A percentile compares a stretch with the other conserved stretches of the same genome.
phyloP scores from a whole-genome alignment of 1,140 invertebrate genomes.

The Brachionus plicatilis region DNA sequence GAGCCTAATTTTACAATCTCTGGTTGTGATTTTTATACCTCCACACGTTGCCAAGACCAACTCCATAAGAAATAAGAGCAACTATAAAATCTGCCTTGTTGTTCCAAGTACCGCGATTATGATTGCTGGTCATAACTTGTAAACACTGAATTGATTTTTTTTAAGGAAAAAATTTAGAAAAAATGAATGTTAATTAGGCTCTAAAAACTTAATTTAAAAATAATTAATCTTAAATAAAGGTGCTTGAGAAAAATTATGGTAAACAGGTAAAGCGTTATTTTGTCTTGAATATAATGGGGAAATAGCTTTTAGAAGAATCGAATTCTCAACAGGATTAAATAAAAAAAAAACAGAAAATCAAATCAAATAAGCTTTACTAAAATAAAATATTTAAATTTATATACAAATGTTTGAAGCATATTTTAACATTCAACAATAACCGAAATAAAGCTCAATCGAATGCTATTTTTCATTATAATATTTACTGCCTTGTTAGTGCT shows the following conservation, averaged over 20 bases:
- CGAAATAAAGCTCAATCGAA: not conserved
- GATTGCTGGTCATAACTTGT: not conserved
- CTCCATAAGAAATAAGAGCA: slow-evolving; percentile 52
- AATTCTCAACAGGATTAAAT: not conserved
- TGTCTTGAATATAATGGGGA: not conserved
- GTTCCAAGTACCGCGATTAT: slow-evolving; percentile 51
- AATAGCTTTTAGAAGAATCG: not conserved
- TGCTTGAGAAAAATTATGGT: not conserved
- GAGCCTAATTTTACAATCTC: not conserved
- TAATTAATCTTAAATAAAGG: not conserved
- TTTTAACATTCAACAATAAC: not conserved
- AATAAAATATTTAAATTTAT: not conserved
- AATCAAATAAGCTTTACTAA: not conserved
- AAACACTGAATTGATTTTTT: not conserved
- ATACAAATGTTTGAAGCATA: not conserved
- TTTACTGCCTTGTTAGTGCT: not conserved
- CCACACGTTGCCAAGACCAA: slow-evolving; percentile 56
- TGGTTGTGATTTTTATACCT: slow-evolving; percentile 43
- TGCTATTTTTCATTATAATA: not conserved
- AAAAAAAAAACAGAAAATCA: not conserved
- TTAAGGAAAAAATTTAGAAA: not conserved
- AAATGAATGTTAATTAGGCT: not conserved
- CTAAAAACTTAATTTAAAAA: not conserved
- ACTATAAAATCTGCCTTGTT: slow-evolving; percentile 50
- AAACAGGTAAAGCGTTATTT: not conserved